Base-by-base conservation (phyloP, 2,888 invertebrate genomes). In the Nemoura dubitans region DNA sequence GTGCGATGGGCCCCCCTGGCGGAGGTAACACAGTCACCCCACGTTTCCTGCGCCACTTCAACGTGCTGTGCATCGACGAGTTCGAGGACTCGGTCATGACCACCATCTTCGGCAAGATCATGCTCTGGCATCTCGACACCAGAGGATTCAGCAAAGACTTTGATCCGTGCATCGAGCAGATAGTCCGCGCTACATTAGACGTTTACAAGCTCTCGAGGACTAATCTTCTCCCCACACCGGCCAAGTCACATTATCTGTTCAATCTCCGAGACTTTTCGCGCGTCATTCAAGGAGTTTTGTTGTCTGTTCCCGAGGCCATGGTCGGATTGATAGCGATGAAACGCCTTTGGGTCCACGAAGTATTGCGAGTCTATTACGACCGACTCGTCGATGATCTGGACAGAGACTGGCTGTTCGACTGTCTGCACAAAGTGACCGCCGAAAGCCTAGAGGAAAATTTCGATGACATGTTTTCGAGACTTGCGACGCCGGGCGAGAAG, bases 111-210 rank as follows among this genome's bases (percentile, higher is more conserved):
- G 95, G 96, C 87, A 95, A 96, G 91, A 98, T 99, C 88, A 95
- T 98, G 92, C 92, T 97, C 42, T 98, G 98, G 98, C 98, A 99
- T 93, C 94, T 98, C 90, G 97, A 98, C 90, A 96, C 97, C n/a
- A 96, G 97, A 91, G 98, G 98, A 6, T 99, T 98, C 92, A 96
- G 97, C 16, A 97, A 97, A 91, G 98, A 98, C 87, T 98, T 98
- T 91, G 97, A 98, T 92, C 96, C 97, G 0, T 97, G 97, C 90
- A 97, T 98, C 86, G 96, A 97, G 86, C 96, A 98, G 92, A 93
- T 99, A 86, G 98, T 98, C 0, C 91, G 92, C 85, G 98, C 97
- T 0, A 98, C 98, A 0, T 92, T 99, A 89, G 95, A 95, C 88
- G 94, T 98, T 2, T 98, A 98, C 91, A 97, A 97, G 90, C 93